Base-by-base conservation (phyloP, 1,140 invertebrate species). In the Cotesia typhae region DNA sequence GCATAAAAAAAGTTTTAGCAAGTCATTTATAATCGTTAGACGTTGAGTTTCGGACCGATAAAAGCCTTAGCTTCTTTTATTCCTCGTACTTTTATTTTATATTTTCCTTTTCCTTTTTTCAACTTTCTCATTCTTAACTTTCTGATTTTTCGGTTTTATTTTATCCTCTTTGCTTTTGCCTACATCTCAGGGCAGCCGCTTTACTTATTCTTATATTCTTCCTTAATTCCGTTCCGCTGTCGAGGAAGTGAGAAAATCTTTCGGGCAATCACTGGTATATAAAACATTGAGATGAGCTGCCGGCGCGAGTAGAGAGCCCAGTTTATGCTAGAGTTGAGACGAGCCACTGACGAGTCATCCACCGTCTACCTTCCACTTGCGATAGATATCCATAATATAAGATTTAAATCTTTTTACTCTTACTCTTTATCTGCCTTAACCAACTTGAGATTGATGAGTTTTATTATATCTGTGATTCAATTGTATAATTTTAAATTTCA, bases 371-470 rank as follows among this genome's bases (percentile, higher is more conserved):
- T 82, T 84, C 79, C 79, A 82, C 84, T 83, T 83, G 80, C 79
- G 82, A 83, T 79, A 81, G 81, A 85, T 83, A 83, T 79, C 79
- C 70, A 70, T 51, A 77, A 83, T 82, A 85, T 86, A 77, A 83
- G 83, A 85, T 86, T 80, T 73, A 80, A 81, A 86, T 85, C 84
- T 47, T 47, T 47, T 47, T 47, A 6, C 41, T 47, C 28, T 28
- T 28, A 28, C 28, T 28, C 28, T 28, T 28, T 28, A 28, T 28
- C 82, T 79, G 72, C 76, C 77, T 80, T 83, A 84, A 83, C 41
- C 79, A 82, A 80, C 77, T 77, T 67, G 81, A 85, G 83, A 86
- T 86, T 84, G 85, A 86, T 83, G 85, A 84, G 81, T 83, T 77
- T 80, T 82, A 85, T 85, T 84, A 84, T 77, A 84, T 77, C 60